These are phyloP conservation scores for Metaphire vulgaris DNA, from an alignment of 1,140 invertebrate genomes.

Conservation along the genomic window DNA sequence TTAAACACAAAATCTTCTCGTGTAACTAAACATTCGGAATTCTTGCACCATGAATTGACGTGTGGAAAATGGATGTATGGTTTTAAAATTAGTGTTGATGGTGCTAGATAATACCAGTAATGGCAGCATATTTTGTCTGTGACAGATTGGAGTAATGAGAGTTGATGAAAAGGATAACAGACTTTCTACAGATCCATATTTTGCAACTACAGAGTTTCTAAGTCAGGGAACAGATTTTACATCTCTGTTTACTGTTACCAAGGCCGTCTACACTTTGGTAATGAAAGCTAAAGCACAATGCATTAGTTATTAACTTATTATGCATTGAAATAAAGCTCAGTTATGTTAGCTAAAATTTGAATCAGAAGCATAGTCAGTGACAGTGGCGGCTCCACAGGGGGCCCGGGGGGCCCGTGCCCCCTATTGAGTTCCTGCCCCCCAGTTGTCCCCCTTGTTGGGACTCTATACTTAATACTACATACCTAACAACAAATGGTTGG, in stretches of 20 bases:
- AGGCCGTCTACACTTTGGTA: conserved; percentile 13
- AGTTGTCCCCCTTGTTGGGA: not conserved
- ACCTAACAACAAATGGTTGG: too few relatives aligned
- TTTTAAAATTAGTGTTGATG: not conserved
- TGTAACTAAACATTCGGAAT: not conserved
- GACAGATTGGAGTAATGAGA: not conserved
- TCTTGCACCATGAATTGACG: not conserved
- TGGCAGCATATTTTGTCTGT: not conserved
- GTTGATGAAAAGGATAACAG: not conserved
- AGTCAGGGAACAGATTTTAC: conserved; percentile 10
- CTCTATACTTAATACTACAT: not conserved
- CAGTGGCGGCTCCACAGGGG: too few relatives aligned
- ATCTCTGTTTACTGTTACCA: conserved; percentile 11
- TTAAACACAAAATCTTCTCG: not conserved
- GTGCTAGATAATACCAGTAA: too few relatives aligned
- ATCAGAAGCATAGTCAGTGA: too few relatives aligned
- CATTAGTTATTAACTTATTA: not conserved
- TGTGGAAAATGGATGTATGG: not conserved
- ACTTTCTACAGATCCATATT: not conserved
- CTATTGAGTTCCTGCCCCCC: not conserved
- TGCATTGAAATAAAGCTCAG: not conserved
- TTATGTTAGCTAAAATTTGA: not conserved
- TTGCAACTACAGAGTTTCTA: not conserved
- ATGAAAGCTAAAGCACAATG: not conserved
- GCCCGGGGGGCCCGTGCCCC: too few relatives aligned